Evolutionary conservation across 2,113 vertebrate genomes (phyloP), one percentile per base, ranked within the genome.

Genomic region (Petromus typicus): DNA sequence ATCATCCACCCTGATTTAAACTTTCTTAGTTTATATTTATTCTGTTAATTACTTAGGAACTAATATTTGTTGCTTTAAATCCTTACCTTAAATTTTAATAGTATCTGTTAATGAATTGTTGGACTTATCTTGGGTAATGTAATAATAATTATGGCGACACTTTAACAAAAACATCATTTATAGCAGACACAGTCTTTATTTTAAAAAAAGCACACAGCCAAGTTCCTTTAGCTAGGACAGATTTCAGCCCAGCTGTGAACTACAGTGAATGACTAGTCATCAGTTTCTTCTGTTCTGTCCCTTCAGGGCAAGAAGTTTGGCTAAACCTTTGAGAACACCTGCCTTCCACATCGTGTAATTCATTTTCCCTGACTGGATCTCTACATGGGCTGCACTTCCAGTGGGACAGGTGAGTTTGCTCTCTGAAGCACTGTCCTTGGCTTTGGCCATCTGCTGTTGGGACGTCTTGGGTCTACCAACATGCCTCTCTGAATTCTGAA

Each of bases 81-180:
- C 76, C 17, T 37, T 93, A 59, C 11, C 22, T 80, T 76, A 48
- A 25, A n/a, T 64, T 90, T 3, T 71, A 80, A 93, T 14, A 85
- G 14, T 30, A 61, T 71, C 76, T 54, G 82, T 93, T 76, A 94
- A 54, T 81, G 43, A 37, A 85, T 90, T 5, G n/a, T 86, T 83
- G 32, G 1, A 13, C 13, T 89, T 90, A 54, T 89, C 64, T 54
- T 82, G 51, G 51, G 1, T 75, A 86, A 71, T 22, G 0, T 2
- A 67, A 16, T 30, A 40, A 89, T 86, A 85, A 93, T 23, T 54
- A 40, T 23, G 45, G 13, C 73, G 67, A 34, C 14, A 66, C 34
- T 71, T 78, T 61, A 78, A 87, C 2, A 57, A 16, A 59, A 59
- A 51, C 84, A n/a, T 59, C 7, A 40, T 17, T 43, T 34, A 89